These are phyloP conservation scores for Elgonia sp. DNA, from an alignment of 2,888 invertebrate genomes.

Conservation along the genomic window DNA sequence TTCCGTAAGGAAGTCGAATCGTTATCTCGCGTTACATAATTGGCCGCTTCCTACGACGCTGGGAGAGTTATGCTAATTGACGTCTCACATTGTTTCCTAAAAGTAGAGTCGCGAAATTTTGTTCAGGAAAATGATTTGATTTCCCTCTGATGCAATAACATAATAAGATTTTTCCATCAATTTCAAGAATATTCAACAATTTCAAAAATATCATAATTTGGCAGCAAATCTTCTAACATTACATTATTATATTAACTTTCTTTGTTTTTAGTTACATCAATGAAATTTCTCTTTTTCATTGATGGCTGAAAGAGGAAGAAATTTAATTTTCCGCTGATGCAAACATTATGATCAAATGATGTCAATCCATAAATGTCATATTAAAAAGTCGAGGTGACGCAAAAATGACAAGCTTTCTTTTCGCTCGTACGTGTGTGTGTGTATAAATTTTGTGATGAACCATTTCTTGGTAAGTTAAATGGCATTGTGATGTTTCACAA, in stretches of 20 bases:
- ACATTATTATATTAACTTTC: too few relatives aligned
- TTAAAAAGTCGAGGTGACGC: not conserved
- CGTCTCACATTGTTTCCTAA: constrained; percentile 73
- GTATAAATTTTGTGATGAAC: too few relatives aligned
- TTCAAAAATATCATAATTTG: too few relatives aligned
- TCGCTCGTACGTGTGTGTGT: too few relatives aligned
- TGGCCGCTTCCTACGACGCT: constrained; percentile 74
- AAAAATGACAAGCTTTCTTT: too few relatives aligned
- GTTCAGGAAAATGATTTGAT: constrained; percentile 74
- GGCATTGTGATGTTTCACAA: constrained; percentile 1
- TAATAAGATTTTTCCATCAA: not conserved
- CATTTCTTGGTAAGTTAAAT: too few relatives aligned
- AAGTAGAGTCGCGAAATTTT: constrained; percentile 78
- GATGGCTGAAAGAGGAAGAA: not conserved
- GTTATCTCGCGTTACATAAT: constrained; percentile 77
- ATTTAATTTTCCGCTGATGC: not conserved
- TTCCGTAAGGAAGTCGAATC: constrained; percentile 71
- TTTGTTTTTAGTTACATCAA: too few relatives aligned
- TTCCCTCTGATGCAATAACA: constrained; percentile 49
- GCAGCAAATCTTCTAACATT: too few relatives aligned
- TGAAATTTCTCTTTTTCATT: not conserved
- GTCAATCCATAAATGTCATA: constrained; percentile 32
- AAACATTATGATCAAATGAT: constrained; percentile 29
- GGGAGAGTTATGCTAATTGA: constrained; percentile 79
- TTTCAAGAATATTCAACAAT: not conserved